Base-by-base conservation (phyloP, 2,888 invertebrate species). In the Pediacus dermestoides region DNA sequence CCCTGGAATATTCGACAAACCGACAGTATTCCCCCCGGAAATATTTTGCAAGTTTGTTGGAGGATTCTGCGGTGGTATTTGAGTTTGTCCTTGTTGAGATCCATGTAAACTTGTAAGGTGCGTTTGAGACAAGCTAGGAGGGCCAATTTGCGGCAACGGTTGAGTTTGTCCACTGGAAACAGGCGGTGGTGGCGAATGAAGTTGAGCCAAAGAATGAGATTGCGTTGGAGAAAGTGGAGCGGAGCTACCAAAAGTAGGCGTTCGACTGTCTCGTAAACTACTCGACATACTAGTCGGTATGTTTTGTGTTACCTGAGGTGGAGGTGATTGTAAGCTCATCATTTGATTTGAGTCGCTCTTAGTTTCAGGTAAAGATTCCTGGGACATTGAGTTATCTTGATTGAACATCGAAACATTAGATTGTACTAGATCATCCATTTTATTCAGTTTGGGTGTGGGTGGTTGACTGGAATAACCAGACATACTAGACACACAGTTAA, bases 381-480 rank as follows among this genome's bases (percentile, higher is more conserved):
- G 63, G 16, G 64, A 58, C 33, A 66, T 50, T 3, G 67, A 61
- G 39, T 60, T 61, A 38, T 70, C 68, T 50, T 66, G 65, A 44
- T 55, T 59, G 39, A 58, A 59, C 39, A 58, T 52, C 12, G 48
- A 52, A 25, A 52, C 52, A 34, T 57, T 59, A 3, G 61, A 58
- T 35, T 60, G 62, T 13, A 58, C 58, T 30, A 62, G 57, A 57
- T 71, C 71, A 43, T 74, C 74, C 60, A 70, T 66, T 57, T 72
- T 71, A 39, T 55, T 64, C 26, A 63, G 57, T 52, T 60, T 62
- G 16, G 55, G 60, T 28, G 58, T 58, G 42, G 55, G 53, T 12
- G 57, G 58, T 41, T 60, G 58, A 34, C 46, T 58, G 30, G 56
- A 58, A 55, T 66, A 64, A 54, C 68, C 60, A 35, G 71, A 62